A percentile compares a stretch with the other conserved stretches of the same genome.
Conservation (phyloP, 2,113 vertebrate genomes). For the Acanthochromis polyacanthus region DNA sequence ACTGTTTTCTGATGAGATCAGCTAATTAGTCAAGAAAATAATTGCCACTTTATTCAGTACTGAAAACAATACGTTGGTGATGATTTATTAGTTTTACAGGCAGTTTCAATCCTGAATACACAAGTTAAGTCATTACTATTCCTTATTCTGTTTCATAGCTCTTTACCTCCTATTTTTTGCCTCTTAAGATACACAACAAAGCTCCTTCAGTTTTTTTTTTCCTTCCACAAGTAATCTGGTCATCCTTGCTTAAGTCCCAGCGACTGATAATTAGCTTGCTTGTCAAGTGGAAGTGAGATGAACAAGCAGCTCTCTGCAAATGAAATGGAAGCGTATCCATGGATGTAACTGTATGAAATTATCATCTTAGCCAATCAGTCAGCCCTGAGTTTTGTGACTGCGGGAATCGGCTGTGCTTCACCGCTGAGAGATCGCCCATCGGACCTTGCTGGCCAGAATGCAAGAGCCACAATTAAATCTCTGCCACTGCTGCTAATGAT, state of each 20-base stretch:
- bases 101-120: not conserved
- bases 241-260: slow-evolving; percentile 57
- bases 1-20: too few relatives aligned
- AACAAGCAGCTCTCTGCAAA: slow-evolving; percentile 43
- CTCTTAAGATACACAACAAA: slow-evolving; percentile 32
- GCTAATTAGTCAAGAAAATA: too few relatives aligned
- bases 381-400: slow-evolving; percentile 35
- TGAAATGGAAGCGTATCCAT: slow-evolving; percentile 62
- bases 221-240: slow-evolving; percentile 27
- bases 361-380: slow-evolving; percentile 70
- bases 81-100: too few relatives aligned
- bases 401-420: slow-evolving; percentile 24
- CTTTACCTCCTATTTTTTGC: slow-evolving; percentile 33
- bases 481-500: slow-evolving; percentile 72
- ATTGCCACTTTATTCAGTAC: too few relatives aligned
- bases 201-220: slow-evolving; percentile 9
- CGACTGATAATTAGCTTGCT: slow-evolving; percentile 65
- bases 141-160: slow-evolving; percentile 43
- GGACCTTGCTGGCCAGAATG: slow-evolving; percentile 54
- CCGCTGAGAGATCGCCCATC: slow-evolving; percentile 51
- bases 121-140: slow-evolving; percentile 52
- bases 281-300: slow-evolving; percentile 61
- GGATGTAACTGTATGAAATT: slow-evolving; percentile 65
- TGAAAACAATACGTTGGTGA: too few relatives aligned
- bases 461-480: slow-evolving; percentile 74